Evolutionary conservation across 2,797 vertebrate species (phyloP), one percentile per base, ranked within the genome.

Genomic region (Huso huso): DNA sequence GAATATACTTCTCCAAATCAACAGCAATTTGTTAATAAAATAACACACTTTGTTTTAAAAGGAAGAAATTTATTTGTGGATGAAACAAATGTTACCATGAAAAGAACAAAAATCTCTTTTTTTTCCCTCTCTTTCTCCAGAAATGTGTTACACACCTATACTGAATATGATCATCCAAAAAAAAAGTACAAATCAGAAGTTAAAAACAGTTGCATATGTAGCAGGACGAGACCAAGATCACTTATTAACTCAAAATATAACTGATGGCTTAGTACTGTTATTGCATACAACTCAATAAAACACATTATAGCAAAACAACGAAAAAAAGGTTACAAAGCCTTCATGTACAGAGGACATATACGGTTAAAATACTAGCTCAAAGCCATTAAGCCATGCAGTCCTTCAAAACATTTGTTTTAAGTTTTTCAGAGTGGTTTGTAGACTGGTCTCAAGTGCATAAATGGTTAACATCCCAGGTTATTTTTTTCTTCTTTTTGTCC

Each of bases 161-260:
- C 80, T 80, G 78, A 37, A 37, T 37, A 37, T 37, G 37, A 37
- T 4, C 37, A 37, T 37, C 37, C 37, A 18, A 37, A 87, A 79
- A 87, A 84, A 83, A 75, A 86, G 84, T 87, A 90, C 83, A 90
- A 88, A 88, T 83, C 77, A 80, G 77, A 78, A 83, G 78, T 79
- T 79, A 64, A 79, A 72, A 84, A 83, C 81, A 83, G 75, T 76
- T 83, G 82, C 81, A 75, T 85, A 78, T 72, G 74, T 81, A 78
- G 37, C 37, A 73, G 63, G 15, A 70, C 65, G 60, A 70, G 58
- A 65, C 62, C 50, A 72, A 73, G 72, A 76, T 72, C 70, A 79
- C 73, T 80, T 37, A 37, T 37, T 13, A 73, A 86, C 81, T 71
- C 64, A 37, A 85, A 85, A 75, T 10, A 68, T 61, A 77, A 78